Evolutionary conservation across 1,140 invertebrate genomes (phyloP).

Genomic region (Anastrepha ludens): DNA sequence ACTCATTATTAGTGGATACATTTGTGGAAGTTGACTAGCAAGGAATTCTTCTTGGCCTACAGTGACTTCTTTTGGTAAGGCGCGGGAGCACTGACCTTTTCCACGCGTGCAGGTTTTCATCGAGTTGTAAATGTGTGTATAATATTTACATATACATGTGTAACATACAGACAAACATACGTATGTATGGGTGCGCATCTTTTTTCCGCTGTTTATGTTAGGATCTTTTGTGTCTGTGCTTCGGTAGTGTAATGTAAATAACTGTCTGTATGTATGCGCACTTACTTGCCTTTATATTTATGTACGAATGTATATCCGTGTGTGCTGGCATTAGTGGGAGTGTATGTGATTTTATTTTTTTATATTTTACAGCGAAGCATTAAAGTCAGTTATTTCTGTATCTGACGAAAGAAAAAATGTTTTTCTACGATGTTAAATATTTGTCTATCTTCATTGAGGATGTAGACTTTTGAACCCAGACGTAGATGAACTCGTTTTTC

Average conservation of each 20-base stretch:
- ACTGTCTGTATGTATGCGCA: not conserved
- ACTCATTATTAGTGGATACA: slow-evolving; percentile 21
- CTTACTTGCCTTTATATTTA: not conserved
- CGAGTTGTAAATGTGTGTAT: not conserved
- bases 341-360: not conserved
- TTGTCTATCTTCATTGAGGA: slow-evolving; percentile 5
- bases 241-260: not conserved
- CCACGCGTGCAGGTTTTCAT: not conserved
- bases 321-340: not conserved
- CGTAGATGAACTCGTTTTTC: not conserved
- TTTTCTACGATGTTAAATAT: slow-evolving; percentile 11
- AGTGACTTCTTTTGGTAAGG: slow-evolving; percentile 5
- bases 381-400: slow-evolving; percentile 6
- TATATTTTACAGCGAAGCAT: not conserved
- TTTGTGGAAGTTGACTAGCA: slow-evolving; percentile 8
- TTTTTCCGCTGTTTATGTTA: not conserved
- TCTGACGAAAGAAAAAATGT: not conserved
- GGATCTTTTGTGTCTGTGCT: not conserved
- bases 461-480: not conserved
- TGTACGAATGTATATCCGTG: not conserved
- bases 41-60: slow-evolving; percentile 35
- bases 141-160: not conserved
- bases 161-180: not conserved
- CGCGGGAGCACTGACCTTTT: slow-evolving; percentile 18
- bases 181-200: not conserved